phyloP scores from a whole-genome alignment of 1,140 invertebrate species.

The Pygmarrhopalites habei region DNA sequence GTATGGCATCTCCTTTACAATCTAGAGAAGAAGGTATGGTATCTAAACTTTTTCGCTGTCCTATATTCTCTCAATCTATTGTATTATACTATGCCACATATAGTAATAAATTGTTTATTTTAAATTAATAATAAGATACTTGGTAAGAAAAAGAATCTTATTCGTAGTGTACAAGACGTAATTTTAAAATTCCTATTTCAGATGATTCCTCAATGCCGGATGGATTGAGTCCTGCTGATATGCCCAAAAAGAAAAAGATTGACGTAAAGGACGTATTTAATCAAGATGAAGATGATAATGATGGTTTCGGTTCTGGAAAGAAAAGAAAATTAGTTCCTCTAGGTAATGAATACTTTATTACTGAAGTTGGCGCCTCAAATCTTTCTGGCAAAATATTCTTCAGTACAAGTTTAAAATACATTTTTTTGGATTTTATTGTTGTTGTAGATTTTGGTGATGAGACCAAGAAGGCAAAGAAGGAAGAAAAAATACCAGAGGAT shows the following conservation, averaged over 20 bases:
- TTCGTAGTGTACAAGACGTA: background rate
- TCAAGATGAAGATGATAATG: conserved; percentile 78
- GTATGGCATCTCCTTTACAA: conserved; percentile 29
- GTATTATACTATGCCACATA: no score
- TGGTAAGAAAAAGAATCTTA: no score
- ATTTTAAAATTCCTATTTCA: no score
- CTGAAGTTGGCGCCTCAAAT: no score
- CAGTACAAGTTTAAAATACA: background rate
- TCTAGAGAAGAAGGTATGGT: conserved; percentile 10
- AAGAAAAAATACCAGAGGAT: conserved; percentile 79
- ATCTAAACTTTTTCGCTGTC: no score
- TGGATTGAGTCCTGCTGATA: conserved; percentile 25
- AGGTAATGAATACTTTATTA: conserved; percentile 46
- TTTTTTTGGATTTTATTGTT: conserved; percentile 6
- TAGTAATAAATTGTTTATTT: no score
- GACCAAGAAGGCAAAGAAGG: conserved; percentile 54
- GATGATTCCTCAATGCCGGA: conserved; percentile 35
- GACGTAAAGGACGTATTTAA: conserved; percentile 86
- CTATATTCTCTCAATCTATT: no score
- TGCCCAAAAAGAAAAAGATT: conserved; percentile 62
- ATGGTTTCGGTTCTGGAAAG: conserved; percentile 50
- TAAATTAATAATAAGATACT: no score
- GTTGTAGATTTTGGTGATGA: conserved; percentile 47
- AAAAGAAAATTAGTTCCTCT: conserved; percentile 77
- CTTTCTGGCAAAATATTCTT: background rate